Base-by-base conservation (phyloP, 2,888 invertebrate genomes). In the Molanna angustata region DNA sequence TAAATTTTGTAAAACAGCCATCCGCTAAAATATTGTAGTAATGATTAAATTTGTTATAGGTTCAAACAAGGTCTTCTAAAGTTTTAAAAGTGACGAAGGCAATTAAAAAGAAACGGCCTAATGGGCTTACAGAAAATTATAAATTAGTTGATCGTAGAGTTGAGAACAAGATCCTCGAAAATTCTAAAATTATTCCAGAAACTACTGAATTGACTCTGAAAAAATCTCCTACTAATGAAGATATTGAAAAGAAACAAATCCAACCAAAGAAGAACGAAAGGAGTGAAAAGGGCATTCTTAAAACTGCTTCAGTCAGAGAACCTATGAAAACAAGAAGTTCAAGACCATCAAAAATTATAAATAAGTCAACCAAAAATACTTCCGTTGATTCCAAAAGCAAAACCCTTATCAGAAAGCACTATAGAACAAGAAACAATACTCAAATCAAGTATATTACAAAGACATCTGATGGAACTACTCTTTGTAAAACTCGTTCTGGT, bases 51-150 rank as follows among this genome's bases (percentile, higher is more conserved):
- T n/a, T n/a, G n/a, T 44, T 44, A 7, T 18, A 76, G 27, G 76
- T 80, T 60, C 67, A 74, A 58, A 78, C 80, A 4, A 71, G 80
- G 53, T 77, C 78, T 1, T 61, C 68, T 32, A 61, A 47, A 1
- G 16, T 32, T n/a, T 3, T 17, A 1, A 44, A 44, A 18, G 17
- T 32, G 16, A 17, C 13, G 4, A 44, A 44, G 18, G 11, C 31
- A 4, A 16, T 22, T 2, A 42, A n/a, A 16, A 42, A 44, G 21
- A 44, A 11, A 9, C 27, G 32, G 18, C 13, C 13, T 2, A 44
- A 18, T n/a, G 17, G 44, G 7, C 9, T 32, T 4, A 2, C 32
- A 11, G 19, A 18, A 1, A 44, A 41, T 18, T 53, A 49, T 39
- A 43, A 27, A 27, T 27, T 27, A 11, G 27, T 27, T 4, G 27